These are phyloP conservation scores for Phytoseiulus persimilis DNA, from an alignment of 2,888 invertebrate genomes.

Conservation along the genomic window DNA sequence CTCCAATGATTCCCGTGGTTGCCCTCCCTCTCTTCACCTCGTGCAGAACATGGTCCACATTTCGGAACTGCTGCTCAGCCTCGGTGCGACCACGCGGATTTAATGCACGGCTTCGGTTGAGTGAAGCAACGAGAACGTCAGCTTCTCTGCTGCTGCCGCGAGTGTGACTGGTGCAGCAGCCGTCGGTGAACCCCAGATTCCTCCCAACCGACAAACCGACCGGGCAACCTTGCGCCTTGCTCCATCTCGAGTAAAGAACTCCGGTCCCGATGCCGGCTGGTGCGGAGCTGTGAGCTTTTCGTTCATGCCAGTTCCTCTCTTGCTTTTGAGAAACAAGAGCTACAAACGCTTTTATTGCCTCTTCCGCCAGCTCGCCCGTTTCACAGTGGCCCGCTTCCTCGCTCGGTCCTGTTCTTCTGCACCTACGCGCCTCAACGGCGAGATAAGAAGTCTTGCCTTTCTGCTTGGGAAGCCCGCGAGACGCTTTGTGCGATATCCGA, in stretches of 20 bases:
- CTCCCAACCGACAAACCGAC: background rate
- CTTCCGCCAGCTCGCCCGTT: background rate
- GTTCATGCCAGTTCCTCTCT: conserved; percentile 10
- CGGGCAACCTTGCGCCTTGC: background rate
- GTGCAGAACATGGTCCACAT: no score
- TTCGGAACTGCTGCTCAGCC: no score
- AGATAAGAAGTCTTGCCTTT: background rate
- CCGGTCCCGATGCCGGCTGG: background rate
- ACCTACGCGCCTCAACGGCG: background rate
- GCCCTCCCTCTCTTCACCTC: no score
- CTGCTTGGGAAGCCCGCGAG: background rate
- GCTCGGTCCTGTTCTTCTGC: background rate
- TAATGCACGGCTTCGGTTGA: background rate
- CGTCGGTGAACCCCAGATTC: background rate
- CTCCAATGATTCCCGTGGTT: no score
- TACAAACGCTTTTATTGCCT: conserved; percentile 30
- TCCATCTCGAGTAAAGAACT: background rate
- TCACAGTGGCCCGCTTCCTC: background rate
- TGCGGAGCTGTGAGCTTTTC: background rate
- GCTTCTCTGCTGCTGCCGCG: background rate
- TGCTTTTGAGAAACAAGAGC: conserved; percentile 15
- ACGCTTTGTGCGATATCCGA: background rate
- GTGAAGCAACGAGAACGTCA: background rate
- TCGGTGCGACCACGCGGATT: background rate
- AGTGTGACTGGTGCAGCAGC: background rate